A percentile compares a stretch with the other conserved stretches of the same genome.
Evolutionary conservation across 1,140 invertebrate genomes (phyloP).

Genomic region (Aphelenchoides fujianensis): DNA sequence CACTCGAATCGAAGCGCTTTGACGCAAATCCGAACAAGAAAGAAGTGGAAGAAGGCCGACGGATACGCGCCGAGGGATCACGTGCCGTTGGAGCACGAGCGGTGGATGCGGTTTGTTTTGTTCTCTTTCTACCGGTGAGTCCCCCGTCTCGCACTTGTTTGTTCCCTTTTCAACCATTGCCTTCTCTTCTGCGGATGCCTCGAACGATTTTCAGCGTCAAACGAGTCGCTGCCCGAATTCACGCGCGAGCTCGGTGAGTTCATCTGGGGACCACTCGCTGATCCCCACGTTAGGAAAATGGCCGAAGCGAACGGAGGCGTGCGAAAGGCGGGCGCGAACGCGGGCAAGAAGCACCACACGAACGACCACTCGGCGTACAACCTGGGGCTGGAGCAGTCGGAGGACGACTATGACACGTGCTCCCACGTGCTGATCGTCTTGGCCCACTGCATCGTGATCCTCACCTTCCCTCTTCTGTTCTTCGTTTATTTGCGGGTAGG

Average conservation of each 20-base stretch:
- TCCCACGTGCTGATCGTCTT: not conserved
- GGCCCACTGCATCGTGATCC: conserved; percentile 65
- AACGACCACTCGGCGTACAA: not conserved
- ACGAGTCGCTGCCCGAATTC: not conserved
- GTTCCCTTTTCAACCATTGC: not conserved
- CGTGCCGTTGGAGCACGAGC: too few species aligned
- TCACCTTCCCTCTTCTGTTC: conserved; percentile 74
- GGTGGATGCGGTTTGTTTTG: conserved; percentile 8
- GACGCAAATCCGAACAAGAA: too few species aligned
- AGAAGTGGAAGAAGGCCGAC: too few species aligned
- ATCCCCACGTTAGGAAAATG: not conserved
- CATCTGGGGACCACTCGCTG: not conserved
- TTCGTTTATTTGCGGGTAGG: conserved; percentile 76
- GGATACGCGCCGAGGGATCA: too few species aligned
- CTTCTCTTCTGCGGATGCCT: not conserved
- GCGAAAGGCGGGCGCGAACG: not conserved
- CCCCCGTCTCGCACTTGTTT: too few species aligned
- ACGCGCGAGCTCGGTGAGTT: not conserved
- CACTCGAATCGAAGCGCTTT: too few species aligned
- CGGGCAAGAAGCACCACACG: not conserved
- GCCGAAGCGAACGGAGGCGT: not conserved
- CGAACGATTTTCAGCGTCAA: conserved; percentile 14
- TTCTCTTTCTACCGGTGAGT: conserved; percentile 3
- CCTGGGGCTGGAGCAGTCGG: not conserved
- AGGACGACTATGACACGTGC: conserved; percentile 4